Evolutionary conservation across 2,113 vertebrate species (phyloP), one percentile per base, ranked within the genome.

Genomic region (Cyanocitta stelleri): DNA sequence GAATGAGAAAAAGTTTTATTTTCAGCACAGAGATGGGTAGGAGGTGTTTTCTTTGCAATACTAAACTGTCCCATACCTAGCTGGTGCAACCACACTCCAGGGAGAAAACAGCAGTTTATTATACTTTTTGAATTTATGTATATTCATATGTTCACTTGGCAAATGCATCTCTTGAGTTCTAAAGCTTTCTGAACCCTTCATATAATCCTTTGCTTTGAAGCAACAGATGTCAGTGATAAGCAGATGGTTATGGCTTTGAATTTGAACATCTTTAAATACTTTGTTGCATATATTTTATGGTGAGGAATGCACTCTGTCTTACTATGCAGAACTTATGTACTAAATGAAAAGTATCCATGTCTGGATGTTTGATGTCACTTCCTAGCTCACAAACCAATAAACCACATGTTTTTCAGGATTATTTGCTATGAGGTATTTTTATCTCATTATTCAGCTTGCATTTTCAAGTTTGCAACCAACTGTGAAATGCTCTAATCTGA

Each of bases 381-480:
- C 72, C 80, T 74, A 89, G 59, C 46, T 78, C 68, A 56, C 84
- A 93, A 89, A 81, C 29, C 85, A 95, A 94, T 72, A 95, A 92
- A 67, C 66, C 48, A 72, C 59, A 61, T 56, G 56, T 92, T 85
- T 91, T 89, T 66, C 62, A 85, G 79, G 41, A 72, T 76, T 72
- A 94, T 90, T 94, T 87, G 30, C 87, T 85, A 72, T 72, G 59
- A 77, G 39, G 54, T 85, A 90, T 71, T 96, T 97, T 97, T 75
- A 85, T 64, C 52, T 73, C 58, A 51, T 96, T 93, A 91, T 71
- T 96, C 93, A 87, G 82, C 91, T 85, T 87, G 61, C 95, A 89
- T 92, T 94, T 97, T 96, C 69, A 43, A 94, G 90, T 93, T 94
- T 88, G 95, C 97, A 97, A 95, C 69, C 61, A 90, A 55, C 55